Evolutionary conservation across 2,888 invertebrate species (phyloP), one percentile per base, ranked within the genome.

Genomic region (Microctonus aethiopoides): DNA sequence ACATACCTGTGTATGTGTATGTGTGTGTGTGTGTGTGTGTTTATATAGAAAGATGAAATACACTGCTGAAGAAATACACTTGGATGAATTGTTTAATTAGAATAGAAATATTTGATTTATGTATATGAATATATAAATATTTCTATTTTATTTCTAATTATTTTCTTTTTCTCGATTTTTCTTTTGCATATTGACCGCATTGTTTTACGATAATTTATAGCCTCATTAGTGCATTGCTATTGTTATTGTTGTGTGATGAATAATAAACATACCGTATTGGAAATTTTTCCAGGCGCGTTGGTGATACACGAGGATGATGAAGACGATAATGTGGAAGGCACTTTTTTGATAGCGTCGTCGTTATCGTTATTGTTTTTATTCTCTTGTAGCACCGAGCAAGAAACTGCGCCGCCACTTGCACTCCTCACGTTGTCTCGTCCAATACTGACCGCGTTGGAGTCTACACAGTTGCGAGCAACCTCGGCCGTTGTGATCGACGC

Each of bases 311-410:
- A 67, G 51, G 70, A 61, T 41, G 68, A 66, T 51, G 68, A 39
- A 16, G 61, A 54, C 56, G 68, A 71, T 34, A 63, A 65, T 51
- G 41, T 71, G n/a, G 61, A 76, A 78, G 78, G 77, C 77, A 79
- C 80, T 81, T 80, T 80, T 74, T 73, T 79, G 70, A 74, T 71
- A 67, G 78, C 75, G 73, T 81, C 76, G 73, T 77, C 77, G 67
- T 78, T 75, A 73, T 81, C 77, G 73, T 77, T 77, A 73, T 71
- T 70, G 20, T n/a, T n/a, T n/a, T n/a, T n/a, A n/a, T 32, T 36
- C 5, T 20, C 36, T 60, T 60, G 74, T 16, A 16, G 16, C 7
- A 16, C 16, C 16, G 16, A 16, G 7, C 16, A 16, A 20, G 20
- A 16, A 68, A 74, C 76, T 72, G 71, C 76, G 73, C 76, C 76